Evolutionary conservation across 2,888 invertebrate genomes (phyloP).

Genomic region (Pristionchus japonicus): DNA sequence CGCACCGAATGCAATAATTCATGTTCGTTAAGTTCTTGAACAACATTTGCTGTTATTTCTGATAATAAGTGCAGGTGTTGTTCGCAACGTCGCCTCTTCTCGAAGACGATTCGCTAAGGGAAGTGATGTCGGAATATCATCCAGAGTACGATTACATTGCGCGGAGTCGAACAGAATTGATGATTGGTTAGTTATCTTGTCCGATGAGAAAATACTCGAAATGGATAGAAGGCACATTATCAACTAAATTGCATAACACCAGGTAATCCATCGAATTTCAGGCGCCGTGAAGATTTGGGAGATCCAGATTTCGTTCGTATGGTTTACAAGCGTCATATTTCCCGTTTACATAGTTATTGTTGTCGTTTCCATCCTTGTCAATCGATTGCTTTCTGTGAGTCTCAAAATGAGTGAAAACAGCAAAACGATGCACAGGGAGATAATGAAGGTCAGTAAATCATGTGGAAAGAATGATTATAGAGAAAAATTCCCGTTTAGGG

Average conservation of each 20-base stretch:
- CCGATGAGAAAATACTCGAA: background rate
- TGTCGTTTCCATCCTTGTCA: background rate
- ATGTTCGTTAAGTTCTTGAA: background rate
- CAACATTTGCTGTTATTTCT: background rate
- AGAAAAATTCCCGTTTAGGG: background rate
- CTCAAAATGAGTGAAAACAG: background rate
- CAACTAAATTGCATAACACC: no score
- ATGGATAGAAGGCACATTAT: no score
- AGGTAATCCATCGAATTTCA: background rate
- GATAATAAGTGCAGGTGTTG: background rate
- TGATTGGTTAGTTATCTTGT: background rate
- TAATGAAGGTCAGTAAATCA: background rate
- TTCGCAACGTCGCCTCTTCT: background rate
- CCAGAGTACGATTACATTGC: background rate
- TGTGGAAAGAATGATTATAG: background rate
- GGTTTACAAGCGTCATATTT: background rate
- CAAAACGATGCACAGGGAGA: background rate
- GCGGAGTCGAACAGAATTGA: background rate
- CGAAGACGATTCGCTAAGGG: background rate
- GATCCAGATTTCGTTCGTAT: background rate
- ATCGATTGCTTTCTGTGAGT: background rate
- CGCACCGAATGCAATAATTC: background rate
- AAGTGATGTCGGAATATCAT: background rate
- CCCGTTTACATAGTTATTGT: background rate
- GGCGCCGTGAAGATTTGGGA: background rate